These are phyloP conservation scores for Diarsia rubi DNA, from an alignment of 2,888 invertebrate genomes.

Conservation along the genomic window DNA sequence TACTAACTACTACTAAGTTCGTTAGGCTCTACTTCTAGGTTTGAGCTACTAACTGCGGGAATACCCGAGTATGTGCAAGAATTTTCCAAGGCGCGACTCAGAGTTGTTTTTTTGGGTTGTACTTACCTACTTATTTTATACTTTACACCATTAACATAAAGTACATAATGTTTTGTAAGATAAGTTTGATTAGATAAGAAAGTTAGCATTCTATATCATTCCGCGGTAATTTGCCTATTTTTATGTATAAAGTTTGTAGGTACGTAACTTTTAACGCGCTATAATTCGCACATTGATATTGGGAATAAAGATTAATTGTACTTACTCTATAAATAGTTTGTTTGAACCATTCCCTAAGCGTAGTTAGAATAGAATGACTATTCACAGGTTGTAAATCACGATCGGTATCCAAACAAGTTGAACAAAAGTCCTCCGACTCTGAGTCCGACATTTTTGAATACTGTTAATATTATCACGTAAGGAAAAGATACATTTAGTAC, in stretches of 20 bases:
- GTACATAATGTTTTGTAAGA: not conserved
- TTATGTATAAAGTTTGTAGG: too few relatives aligned
- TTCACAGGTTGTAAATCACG: not conserved
- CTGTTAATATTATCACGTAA: not conserved
- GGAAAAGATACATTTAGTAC: not conserved
- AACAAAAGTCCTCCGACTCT: not conserved
- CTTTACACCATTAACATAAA: not conserved
- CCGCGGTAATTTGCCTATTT: not conserved
- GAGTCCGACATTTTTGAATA: not conserved
- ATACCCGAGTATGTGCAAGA: not conserved
- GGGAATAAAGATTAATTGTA: not conserved
- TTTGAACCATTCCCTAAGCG: conserved; percentile 2
- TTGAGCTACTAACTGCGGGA: not conserved
- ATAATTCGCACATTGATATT: not conserved
- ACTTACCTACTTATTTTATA: not conserved
- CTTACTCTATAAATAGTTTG: not conserved
- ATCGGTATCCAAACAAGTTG: not conserved
- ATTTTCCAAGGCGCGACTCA: not conserved
- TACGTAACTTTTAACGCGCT: too few relatives aligned
- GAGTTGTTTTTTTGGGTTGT: not conserved
- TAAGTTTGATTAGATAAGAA: not conserved
- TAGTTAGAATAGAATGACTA: not conserved
- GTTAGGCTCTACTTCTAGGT: too few relatives aligned
- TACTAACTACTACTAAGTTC: too few relatives aligned
- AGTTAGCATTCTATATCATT: not conserved